Evolutionary conservation across 1,140 invertebrate genomes (phyloP).

Genomic region (Magallana angulata): DNA sequence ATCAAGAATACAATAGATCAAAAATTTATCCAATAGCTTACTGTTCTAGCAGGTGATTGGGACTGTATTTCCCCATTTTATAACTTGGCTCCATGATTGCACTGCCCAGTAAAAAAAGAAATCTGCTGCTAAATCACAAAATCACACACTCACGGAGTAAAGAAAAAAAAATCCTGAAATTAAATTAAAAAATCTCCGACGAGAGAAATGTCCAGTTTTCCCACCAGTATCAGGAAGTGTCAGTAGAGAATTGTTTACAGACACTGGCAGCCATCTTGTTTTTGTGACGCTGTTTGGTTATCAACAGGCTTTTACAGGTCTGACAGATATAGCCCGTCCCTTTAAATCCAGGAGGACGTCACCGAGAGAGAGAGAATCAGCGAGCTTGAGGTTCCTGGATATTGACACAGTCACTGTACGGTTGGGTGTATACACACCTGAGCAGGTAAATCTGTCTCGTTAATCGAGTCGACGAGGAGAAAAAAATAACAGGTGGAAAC

Average conservation of each 20-base stretch:
- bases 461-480: background rate
- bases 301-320: constrained; percentile 54
- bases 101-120: background rate
- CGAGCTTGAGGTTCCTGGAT: background rate
- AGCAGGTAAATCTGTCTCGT: constrained; percentile 4
- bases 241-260: background rate
- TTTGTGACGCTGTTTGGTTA: constrained; percentile 58
- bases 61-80: constrained; percentile 56
- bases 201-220: background rate
- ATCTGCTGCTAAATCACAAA: background rate
- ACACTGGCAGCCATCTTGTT: constrained; percentile 51
- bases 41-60: constrained; percentile 31
- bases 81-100: constrained; percentile 52
- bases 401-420: background rate
- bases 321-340: background rate
- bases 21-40: background rate
- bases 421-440: constrained; percentile 17
- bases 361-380: background rate
- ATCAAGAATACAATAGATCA: background rate
- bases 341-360: constrained; percentile 3
- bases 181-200: background rate
- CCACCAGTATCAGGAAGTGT: constrained; percentile 50
- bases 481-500: background rate
- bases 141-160: background rate
- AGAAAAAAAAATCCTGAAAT: background rate